Percentiles rank a stretch among this genome's conserved stretches.
These are phyloP conservation scores for Coregonus suidteri DNA, from an alignment of 2,797 vertebrate species.

Conservation along the genomic window DNA sequence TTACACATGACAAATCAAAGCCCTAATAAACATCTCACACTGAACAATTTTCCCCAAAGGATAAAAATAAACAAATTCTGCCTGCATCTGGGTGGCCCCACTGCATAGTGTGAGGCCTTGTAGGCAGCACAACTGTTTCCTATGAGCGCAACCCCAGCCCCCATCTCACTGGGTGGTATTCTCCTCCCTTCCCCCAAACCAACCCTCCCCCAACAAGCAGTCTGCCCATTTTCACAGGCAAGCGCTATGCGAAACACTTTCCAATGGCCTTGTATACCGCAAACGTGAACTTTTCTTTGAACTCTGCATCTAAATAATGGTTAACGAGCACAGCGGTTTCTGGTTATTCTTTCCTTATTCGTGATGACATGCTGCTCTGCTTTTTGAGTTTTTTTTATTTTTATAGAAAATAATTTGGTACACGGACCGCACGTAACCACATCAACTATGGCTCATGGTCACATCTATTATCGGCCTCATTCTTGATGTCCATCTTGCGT, in stretches of 20 bases:
- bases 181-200: slow-evolving; percentile 62
- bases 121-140: slow-evolving; percentile 79
- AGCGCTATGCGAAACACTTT: slow-evolving; percentile 44
- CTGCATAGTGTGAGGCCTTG: slow-evolving; percentile 81
- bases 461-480: background rate
- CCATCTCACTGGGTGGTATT: slow-evolving; percentile 81
- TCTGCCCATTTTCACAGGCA: slow-evolving; percentile 51
- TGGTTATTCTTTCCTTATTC: background rate
- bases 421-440: background rate
- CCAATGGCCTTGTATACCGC: slow-evolving; percentile 20
- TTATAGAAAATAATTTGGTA: background rate
- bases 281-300: slow-evolving; percentile 15
- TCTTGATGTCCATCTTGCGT: background rate
- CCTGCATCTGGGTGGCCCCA: slow-evolving; percentile 78
- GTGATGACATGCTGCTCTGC: background rate
- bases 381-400: background rate
- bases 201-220: slow-evolving; percentile 38
- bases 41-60: slow-evolving; percentile 70
- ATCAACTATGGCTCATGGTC: background rate
- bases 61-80: slow-evolving; percentile 84
- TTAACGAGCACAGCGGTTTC: background rate
- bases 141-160: slow-evolving; percentile 66
- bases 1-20: slow-evolving; percentile 81
- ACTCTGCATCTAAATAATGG: slow-evolving; percentile 12
- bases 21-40: slow-evolving; percentile 78